These are phyloP conservation scores for Cacatua alba DNA, from an alignment of 2,113 vertebrate genomes.

Conservation along the genomic window DNA sequence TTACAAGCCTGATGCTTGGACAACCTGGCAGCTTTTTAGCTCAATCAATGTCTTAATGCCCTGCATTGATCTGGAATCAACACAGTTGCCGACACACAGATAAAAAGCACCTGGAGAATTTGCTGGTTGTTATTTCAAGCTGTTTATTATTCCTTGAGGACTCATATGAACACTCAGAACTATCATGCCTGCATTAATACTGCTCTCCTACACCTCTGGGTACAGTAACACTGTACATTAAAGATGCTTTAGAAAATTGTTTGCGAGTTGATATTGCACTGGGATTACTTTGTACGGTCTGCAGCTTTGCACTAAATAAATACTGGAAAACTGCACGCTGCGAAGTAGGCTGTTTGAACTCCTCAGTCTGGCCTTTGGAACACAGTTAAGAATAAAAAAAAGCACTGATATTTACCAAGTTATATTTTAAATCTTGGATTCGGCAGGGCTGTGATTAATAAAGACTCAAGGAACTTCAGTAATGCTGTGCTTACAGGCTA, in stretches of 20 bases:
- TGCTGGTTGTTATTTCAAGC: conserved; percentile 54
- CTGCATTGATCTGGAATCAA: conserved; percentile 57
- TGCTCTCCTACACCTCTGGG: conserved; percentile 49
- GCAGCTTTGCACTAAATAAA: conserved; percentile 33
- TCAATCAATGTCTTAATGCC: conserved; percentile 46
- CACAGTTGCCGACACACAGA: background rate
- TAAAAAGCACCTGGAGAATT: conserved; percentile 55
- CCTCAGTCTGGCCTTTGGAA: background rate
- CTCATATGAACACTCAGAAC: background rate
- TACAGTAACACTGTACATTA: conserved; percentile 19
- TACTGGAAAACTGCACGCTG: background rate
- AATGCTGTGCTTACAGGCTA: background rate
- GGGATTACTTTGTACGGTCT: background rate
- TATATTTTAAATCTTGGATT: background rate
- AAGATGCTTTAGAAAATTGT: conserved; percentile 58
- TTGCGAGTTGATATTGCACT: conserved; percentile 24
- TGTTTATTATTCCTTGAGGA: conserved; percentile 64
- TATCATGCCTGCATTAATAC: background rate
- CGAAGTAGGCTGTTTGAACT: background rate
- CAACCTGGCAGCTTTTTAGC: conserved; percentile 29
- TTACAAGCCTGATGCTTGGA: background rate
- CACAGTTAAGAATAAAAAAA: background rate
- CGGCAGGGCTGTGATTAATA: background rate
- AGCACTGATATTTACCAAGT: background rate
- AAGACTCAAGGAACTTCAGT: background rate